These are phyloP conservation scores for Crotalus horridus DNA, from an alignment of 2,113 vertebrate species.

Conservation along the genomic window DNA sequence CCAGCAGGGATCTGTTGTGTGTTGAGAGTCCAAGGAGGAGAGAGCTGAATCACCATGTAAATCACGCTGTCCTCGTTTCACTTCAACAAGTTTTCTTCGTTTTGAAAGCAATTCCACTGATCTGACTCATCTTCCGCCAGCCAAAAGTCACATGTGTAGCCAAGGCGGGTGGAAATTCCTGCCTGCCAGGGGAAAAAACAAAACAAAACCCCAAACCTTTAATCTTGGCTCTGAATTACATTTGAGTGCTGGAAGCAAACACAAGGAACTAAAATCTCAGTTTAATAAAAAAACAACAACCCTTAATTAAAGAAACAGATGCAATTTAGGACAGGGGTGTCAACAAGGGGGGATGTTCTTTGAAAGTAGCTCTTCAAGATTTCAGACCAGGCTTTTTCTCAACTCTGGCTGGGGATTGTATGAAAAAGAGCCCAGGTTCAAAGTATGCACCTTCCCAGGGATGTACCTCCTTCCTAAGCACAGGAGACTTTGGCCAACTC, in stretches of 20 bases:
- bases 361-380: not conserved
- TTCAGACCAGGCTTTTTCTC: not conserved
- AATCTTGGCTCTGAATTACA: not conserved
- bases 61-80: not conserved
- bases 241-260: not conserved
- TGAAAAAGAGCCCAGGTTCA: not conserved
- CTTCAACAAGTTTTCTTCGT: not conserved
- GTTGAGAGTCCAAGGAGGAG: not conserved
- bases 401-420: not conserved
- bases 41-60: not conserved
- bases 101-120: not conserved
- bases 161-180: not conserved
- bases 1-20: not conserved
- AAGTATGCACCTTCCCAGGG: no score
- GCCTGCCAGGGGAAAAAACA: not conserved
- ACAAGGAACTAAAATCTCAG: no score
- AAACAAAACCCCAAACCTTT: not conserved
- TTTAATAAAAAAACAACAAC: no score
- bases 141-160: not conserved
- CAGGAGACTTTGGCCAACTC: not conserved
- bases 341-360: no score
- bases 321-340: no score
- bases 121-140: constrained; percentile 11
- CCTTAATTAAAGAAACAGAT: no score
- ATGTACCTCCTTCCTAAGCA: not conserved